Evolutionary conservation across 2,888 invertebrate species (phyloP).

Genomic region (Xanthia togata): DNA sequence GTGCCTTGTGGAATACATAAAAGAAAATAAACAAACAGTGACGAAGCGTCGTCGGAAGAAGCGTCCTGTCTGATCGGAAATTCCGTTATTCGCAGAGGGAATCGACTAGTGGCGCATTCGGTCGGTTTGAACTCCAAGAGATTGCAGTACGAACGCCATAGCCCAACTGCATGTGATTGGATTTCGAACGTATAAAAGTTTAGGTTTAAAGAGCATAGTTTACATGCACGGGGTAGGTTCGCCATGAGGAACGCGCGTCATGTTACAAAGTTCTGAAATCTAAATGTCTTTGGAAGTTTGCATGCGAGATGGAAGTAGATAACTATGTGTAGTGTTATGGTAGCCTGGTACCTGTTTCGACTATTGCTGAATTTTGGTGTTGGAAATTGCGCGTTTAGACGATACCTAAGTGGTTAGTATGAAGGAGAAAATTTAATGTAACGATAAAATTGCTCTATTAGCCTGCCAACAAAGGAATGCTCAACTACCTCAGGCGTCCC

Average conservation of each 20-base stretch:
- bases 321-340: constrained; percentile 50
- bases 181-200: constrained; percentile 83
- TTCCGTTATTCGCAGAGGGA: constrained; percentile 88
- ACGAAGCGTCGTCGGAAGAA: constrained; percentile 71
- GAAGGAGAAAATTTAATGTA: neutral
- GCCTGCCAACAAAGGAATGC: constrained; percentile 11
- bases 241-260: constrained; percentile 35
- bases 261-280: constrained; percentile 59
- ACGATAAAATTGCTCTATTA: constrained; percentile 28
- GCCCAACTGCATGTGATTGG: constrained; percentile 82
- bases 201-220: constrained; percentile 80
- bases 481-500: constrained; percentile 33
- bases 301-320: constrained; percentile 46
- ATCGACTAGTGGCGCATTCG: constrained; percentile 81
- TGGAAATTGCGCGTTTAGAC: constrained; percentile 4
- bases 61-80: constrained; percentile 81
- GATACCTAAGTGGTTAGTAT: neutral
- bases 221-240: constrained; percentile 58
- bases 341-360: constrained; percentile 35
- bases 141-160: constrained; percentile 73
- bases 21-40: constrained; percentile 78
- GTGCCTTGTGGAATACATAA: constrained; percentile 67
- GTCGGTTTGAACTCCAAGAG: constrained; percentile 77
- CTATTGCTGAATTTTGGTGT: constrained; percentile 4
- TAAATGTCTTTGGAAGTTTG: constrained; percentile 61